phyloP scores from a whole-genome alignment of 2,113 vertebrate species.

The Ophiodon elongatus region DNA sequence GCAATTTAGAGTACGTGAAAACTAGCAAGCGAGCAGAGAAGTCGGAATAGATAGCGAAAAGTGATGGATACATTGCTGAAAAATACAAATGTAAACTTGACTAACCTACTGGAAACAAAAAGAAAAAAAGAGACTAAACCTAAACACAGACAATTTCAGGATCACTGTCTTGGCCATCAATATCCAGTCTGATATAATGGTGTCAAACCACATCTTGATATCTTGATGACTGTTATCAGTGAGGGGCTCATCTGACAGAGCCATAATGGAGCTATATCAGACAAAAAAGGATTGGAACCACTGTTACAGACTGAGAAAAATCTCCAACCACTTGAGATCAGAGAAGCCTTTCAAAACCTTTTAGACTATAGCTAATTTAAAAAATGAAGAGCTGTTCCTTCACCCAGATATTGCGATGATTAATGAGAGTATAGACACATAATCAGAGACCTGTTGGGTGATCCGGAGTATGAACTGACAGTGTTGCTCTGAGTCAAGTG shows the following conservation, averaged over 20 bases:
- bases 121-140: neutral
- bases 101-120: neutral
- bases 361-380: neutral
- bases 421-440: constrained; percentile 36
- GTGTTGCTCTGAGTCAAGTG: constrained; percentile 39
- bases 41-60: neutral
- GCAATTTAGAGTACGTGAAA: neutral
- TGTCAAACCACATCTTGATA: neutral
- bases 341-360: neutral
- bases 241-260: neutral
- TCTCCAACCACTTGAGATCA: neutral
- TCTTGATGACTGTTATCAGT: neutral
- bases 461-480: constrained; percentile 29
- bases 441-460: constrained; percentile 21
- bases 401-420: neutral
- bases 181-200: neutral
- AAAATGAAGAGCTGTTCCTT: neutral
- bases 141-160: neutral
- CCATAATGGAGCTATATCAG: neutral
- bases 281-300: neutral
- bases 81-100: neutral
- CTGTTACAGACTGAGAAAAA: neutral
- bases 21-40: neutral
- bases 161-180: no score
- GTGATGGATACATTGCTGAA: neutral